Evolutionary conservation across 2,113 vertebrate genomes (phyloP).

Genomic region (Muntiacus muntjak): DNA sequence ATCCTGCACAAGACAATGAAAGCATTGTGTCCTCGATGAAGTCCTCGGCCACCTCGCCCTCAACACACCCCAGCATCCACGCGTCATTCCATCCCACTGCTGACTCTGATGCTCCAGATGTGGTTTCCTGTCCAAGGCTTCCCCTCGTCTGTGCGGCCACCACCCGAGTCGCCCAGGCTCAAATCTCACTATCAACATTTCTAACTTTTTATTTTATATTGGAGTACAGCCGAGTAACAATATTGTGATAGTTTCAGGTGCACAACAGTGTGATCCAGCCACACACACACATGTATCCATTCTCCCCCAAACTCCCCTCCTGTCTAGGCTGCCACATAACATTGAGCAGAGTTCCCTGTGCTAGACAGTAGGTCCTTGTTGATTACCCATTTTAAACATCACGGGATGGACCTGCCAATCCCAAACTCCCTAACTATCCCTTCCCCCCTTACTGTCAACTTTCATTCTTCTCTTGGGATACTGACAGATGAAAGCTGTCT

Average conservation of each 20-base stretch:
- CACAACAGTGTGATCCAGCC: background rate
- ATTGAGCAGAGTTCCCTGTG: background rate
- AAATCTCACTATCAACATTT: background rate
- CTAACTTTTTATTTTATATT: background rate
- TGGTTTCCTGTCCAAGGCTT: background rate
- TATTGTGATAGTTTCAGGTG: background rate
- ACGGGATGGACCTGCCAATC: background rate
- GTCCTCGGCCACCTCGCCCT: background rate
- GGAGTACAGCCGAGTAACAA: background rate
- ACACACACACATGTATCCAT: background rate
- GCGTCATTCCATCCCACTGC: background rate
- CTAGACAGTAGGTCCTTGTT: background rate
- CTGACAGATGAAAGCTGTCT: background rate
- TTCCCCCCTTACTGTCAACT: background rate
- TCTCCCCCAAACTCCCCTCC: background rate
- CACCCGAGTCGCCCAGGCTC: background rate
- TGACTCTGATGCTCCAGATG: background rate
- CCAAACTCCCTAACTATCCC: background rate
- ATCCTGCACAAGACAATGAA: background rate
- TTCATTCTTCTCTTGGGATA: background rate
- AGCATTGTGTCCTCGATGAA: background rate
- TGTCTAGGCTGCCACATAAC: background rate
- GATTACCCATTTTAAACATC: background rate
- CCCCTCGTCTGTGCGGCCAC: background rate
- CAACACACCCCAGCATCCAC: too few species aligned